A percentile compares a stretch with the other conserved stretches of the same genome.
Evolutionary conservation across 2,797 vertebrate genomes (phyloP).

Genomic region (Leucoraja ocellata): DNA sequence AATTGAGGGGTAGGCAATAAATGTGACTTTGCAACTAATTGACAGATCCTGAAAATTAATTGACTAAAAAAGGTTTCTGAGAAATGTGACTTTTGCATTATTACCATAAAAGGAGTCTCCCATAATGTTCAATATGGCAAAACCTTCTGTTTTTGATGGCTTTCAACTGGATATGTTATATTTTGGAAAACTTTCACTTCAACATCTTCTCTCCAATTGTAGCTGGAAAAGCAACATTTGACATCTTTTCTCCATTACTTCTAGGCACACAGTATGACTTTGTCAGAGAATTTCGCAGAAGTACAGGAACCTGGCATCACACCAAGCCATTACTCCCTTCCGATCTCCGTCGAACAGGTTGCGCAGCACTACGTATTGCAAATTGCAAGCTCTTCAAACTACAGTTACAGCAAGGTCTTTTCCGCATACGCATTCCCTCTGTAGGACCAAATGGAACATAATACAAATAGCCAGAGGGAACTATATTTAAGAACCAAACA

Average conservation of each 20-base stretch:
- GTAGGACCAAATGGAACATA: slow-evolving; percentile 40
- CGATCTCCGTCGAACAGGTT: slow-evolving; percentile 83
- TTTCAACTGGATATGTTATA: slow-evolving; percentile 1
- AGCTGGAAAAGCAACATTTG: fast-evolving
- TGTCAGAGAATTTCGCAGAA: slow-evolving; percentile 88
- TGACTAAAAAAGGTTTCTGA: background rate
- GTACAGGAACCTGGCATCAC: slow-evolving; percentile 88
- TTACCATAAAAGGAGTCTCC: background rate
- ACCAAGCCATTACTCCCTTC: slow-evolving; percentile 75
- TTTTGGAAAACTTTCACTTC: background rate
- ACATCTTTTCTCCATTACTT: background rate
- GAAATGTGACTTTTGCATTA: background rate
- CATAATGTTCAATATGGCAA: background rate
- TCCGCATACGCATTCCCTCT: slow-evolving; percentile 73
- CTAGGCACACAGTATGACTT: slow-evolving; percentile 89
- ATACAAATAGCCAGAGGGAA: background rate
- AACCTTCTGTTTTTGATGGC: background rate
- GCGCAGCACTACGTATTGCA: slow-evolving; percentile 80
- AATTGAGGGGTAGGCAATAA: too few relatives aligned
- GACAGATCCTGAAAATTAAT: too few relatives aligned
- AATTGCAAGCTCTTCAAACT: slow-evolving; percentile 95
- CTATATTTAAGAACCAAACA: background rate
- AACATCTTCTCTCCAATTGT: background rate
- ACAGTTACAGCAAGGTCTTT: slow-evolving; percentile 85
- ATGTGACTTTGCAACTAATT: too few relatives aligned